Evolutionary conservation across 2,888 invertebrate genomes (phyloP).

Genomic region (Halictus quadricinctus): DNA sequence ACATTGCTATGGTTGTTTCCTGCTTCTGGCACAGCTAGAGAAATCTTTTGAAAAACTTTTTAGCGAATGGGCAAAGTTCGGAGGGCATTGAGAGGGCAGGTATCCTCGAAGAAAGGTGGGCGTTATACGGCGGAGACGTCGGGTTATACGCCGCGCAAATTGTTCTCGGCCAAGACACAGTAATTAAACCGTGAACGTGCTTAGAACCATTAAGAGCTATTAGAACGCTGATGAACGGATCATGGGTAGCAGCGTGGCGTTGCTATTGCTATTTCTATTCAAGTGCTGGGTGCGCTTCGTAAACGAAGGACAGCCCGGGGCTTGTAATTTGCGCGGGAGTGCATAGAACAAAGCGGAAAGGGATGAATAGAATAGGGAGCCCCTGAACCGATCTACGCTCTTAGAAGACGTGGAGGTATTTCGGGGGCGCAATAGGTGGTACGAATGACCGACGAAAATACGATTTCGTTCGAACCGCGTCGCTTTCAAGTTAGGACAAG

Average conservation of each 20-base stretch:
- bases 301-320: slow-evolving; percentile 46
- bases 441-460: slow-evolving; percentile 63
- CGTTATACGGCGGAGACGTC: not conserved
- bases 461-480: slow-evolving; percentile 64
- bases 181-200: slow-evolving; percentile 55
- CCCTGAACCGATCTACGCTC: slow-evolving; percentile 62
- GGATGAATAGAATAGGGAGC: slow-evolving; percentile 34
- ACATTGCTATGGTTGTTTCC: too few relatives aligned
- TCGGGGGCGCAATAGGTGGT: slow-evolving; percentile 59
- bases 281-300: slow-evolving; percentile 43
- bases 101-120: not conserved
- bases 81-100: not conserved
- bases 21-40: not conserved
- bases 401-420: slow-evolving; percentile 57
- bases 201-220: slow-evolving; percentile 53
- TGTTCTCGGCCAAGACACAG: slow-evolving; percentile 32
- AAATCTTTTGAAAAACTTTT: not conserved
- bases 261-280: slow-evolving; percentile 58
- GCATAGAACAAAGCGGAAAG: slow-evolving; percentile 63
- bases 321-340: slow-evolving; percentile 59
- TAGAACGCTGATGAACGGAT: slow-evolving; percentile 55
- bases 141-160: not conserved
- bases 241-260: slow-evolving; percentile 30
- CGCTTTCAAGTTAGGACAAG: slow-evolving; percentile 56
- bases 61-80: not conserved